phyloP scores from a whole-genome alignment of 2,888 invertebrate species.

The Galerucella pusilla region DNA sequence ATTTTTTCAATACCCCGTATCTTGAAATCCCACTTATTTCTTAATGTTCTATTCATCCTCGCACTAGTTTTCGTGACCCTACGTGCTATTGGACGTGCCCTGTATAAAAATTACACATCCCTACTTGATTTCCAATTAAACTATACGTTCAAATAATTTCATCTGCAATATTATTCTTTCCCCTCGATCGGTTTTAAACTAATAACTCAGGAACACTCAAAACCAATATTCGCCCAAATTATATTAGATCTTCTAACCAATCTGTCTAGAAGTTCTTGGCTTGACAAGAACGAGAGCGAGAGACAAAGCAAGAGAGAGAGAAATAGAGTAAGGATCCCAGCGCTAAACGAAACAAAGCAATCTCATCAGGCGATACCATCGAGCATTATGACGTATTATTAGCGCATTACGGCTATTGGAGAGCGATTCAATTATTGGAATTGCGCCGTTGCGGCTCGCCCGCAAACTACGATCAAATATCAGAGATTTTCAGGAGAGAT shows the following conservation, averaged over 20 bases:
- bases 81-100: background rate
- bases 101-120: background rate
- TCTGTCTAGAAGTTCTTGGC: conserved; percentile 26
- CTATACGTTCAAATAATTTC: conserved; percentile 3
- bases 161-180: conserved; percentile 13
- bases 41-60: no score
- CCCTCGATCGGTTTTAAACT: conserved; percentile 23
- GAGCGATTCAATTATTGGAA: conserved; percentile 68
- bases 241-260: conserved; percentile 25
- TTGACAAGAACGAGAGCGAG: conserved; percentile 17
- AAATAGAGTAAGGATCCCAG: conserved; percentile 21
- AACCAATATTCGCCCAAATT: conserved; percentile 24
- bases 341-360: conserved; percentile 64
- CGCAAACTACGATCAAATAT: conserved; percentile 62
- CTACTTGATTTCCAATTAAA: background rate
- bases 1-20: no score
- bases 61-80: no score
- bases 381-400: conserved; percentile 68
- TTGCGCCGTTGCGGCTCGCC: conserved; percentile 64
- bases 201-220: conserved; percentile 21
- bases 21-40: no score
- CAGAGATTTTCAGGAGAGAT: conserved; percentile 53
- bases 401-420: conserved; percentile 68
- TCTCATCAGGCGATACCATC: conserved; percentile 66
- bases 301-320: conserved; percentile 6